A percentile compares a stretch with the other conserved stretches of the same genome.
phyloP scores from a whole-genome alignment of 2,888 invertebrate species.

The Tipula unca region DNA sequence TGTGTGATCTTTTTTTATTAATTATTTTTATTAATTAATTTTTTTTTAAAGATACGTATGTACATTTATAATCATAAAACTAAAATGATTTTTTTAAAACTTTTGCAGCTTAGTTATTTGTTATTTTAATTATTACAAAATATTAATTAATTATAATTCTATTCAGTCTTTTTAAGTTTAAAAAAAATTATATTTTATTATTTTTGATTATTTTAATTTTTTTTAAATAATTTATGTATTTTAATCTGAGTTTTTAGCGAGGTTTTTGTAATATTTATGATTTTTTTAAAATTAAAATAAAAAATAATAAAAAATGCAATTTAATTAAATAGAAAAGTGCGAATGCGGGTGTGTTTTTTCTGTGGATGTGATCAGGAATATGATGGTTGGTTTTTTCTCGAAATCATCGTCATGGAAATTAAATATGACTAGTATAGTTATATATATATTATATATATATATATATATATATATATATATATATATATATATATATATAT shows the following conservation, averaged over 20 bases:
- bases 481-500: too few species aligned
- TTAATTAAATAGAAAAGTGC: neutral
- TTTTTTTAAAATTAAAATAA: neutral
- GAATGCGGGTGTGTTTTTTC: neutral
- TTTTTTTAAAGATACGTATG: neutral
- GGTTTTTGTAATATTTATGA: neutral
- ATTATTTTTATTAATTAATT: neutral
- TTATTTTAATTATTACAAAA: constrained; percentile 8
- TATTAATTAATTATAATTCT: neutral
- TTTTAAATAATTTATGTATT: neutral
- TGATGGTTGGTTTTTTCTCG: neutral
- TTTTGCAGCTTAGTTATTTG: neutral
- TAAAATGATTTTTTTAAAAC: neutral
- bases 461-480: too few species aligned
- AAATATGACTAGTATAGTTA: neutral
- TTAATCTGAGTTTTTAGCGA: constrained; percentile 18
- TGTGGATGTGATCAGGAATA: neutral
- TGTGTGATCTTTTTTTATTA: neutral
- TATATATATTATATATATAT: too few species aligned
- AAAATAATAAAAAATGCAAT: neutral
- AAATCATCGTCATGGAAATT: neutral
- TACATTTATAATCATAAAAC: neutral
- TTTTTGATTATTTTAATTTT: neutral
- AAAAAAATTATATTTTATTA: neutral
- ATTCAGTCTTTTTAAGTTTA: constrained; percentile 19